phyloP scores from a whole-genome alignment of 2,797 vertebrate genomes.

The Coilia nasus region DNA sequence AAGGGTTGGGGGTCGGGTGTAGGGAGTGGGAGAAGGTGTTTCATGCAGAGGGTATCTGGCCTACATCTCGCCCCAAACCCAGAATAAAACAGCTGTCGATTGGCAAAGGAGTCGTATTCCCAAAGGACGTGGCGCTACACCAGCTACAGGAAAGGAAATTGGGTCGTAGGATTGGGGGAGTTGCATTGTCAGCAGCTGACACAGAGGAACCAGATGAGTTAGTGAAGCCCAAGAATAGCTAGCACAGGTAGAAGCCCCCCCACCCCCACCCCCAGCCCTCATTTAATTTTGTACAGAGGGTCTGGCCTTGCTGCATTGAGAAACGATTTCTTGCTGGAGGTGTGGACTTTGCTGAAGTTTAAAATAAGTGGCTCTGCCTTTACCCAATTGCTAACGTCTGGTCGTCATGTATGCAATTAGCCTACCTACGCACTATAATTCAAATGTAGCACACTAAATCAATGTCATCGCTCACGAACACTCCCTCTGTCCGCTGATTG shows the following conservation, averaged over 20 bases:
- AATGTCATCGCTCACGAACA: too few species aligned
- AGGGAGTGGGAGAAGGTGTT: conserved; percentile 63
- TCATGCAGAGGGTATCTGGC: conserved; percentile 74
- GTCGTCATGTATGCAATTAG: too few species aligned
- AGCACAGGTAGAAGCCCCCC: conserved; percentile 53
- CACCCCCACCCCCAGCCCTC: conserved; percentile 53
- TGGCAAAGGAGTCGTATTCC: conserved; percentile 40
- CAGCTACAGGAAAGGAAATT: conserved; percentile 55
- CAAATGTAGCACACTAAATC: too few species aligned
- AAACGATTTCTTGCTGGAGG: too few species aligned
- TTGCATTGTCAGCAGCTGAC: conserved; percentile 54
- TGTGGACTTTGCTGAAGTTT: too few species aligned
- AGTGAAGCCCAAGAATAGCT: conserved; percentile 74
- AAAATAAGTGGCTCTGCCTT: too few species aligned
- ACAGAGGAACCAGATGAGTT: conserved; percentile 58
- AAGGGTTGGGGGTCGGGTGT: conserved; percentile 30
- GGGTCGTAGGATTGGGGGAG: conserved; percentile 51
- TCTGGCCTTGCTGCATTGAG: too few species aligned
- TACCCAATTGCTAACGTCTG: too few species aligned
- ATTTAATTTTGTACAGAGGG: too few species aligned
- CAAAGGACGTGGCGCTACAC: conserved; percentile 44
- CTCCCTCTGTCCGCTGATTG: too few species aligned
- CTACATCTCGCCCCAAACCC: conserved; percentile 68
- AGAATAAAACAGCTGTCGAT: conserved; percentile 62
- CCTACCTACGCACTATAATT: too few species aligned